Base-by-base conservation (phyloP, 2,888 invertebrate genomes). In the Cephus spinipes region DNA sequence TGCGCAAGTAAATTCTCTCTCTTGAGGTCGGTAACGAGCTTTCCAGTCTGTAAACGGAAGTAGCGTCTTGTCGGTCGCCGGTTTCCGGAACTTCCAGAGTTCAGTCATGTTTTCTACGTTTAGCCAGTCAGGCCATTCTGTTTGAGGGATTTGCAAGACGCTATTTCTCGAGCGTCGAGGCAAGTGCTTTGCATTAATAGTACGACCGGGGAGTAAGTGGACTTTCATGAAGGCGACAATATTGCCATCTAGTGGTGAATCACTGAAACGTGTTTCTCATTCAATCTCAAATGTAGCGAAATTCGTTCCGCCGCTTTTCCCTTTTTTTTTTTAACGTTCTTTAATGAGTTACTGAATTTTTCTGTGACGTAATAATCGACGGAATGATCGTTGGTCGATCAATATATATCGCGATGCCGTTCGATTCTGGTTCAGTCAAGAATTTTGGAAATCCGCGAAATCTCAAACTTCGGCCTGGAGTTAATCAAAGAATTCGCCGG, bases 131-230 rank as follows among this genome's bases (percentile, higher is more conserved):
- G 23, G 55, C 23, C 55, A 55, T 23, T 55, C 55, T 9, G 55
- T 23, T 23, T 9, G 23, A 55, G 9, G 55, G 55, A 55, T 23
- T 55, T 23, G 23, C 55, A 55, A 55, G 55, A 33, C 74, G 35
- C 74, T 11, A 74, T 74, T 74, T 74, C 31, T 35, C 30, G n/a
- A 30, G 23, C 35, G 74, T 74, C 74, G 33, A 35, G 31, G 74
- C 36, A 74, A 74, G 31, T 74, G 74, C n/a, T 35, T n/a, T n/a
- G 74, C 74, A 34, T 34, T 74, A 74, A 34, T 74, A 34, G 33
- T 12, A 33, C 35, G 33, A 12, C 31, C 30, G 55, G 9, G 23
- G 15, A 55, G 55, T 55, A 23, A 55, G 23, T 55, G 55, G 55
- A 55, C 55, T 23, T 55, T 55, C 55, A 23, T 55, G 55, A 55